Base-by-base conservation (phyloP, 2,888 invertebrate genomes). In the Epinotia ramella region DNA sequence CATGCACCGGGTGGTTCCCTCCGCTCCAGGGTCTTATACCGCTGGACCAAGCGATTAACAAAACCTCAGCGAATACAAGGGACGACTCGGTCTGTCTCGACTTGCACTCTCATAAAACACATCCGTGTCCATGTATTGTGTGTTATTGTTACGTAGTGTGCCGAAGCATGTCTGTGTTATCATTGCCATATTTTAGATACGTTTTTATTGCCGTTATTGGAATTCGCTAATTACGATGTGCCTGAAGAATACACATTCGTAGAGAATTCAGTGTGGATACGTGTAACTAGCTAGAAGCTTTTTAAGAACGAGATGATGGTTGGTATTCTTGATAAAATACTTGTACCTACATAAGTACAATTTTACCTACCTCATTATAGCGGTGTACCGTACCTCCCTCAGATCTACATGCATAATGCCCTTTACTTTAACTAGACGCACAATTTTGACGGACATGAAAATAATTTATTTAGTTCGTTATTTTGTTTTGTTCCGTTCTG, bases 11-110 rank as follows among this genome's bases (percentile, higher is more conserved):
- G 87, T 89, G 88, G 86, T 88, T 83, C 78, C 85, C 81, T 84
- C 88, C 86, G 86, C 87, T 81, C 87, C 91, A 94, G 94, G 94
- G 93, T 92, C 93, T 93, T 88, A 93, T 93, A 89, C 88, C 93
- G 88, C 88, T 93, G 93, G 92, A 93, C 86, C 91, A 92, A 92
- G 93, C 93, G 88, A 94, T 93, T 88, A 94, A 93, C 93, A 92
- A 93, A 93, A 86, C 93, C 83, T 92, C 94, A 89, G 89, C 90
- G 89, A 91, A 90, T 88, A 85, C 91, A 89, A 90, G 91, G 90
- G 91, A 91, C 89, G 91, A 92, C 89, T 91, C 91, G 94, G 94
- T 93, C 92, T 92, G 93, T 92, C 92, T 91, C 90, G 85, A 87
- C 81, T 88, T 88, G 88, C 89, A 89, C 87, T 88, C 83, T 86